Base-by-base conservation (phyloP, 2,797 vertebrate genomes). In the Coccyzus lansbergi region DNA sequence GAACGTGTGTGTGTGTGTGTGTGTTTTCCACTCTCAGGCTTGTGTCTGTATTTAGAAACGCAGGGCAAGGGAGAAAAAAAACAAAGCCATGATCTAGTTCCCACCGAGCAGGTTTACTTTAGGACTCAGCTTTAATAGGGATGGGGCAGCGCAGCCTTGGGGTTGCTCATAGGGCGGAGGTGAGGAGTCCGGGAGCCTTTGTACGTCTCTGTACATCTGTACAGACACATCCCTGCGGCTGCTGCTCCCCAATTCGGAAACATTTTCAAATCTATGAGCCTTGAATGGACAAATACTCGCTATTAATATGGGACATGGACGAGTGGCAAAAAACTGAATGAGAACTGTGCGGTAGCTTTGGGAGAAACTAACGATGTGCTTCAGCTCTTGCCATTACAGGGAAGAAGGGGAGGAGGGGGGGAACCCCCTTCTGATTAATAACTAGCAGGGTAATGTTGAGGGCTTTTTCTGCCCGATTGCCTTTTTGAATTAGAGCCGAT, bases 401-500 rank as follows among this genome's bases (percentile, higher is more conserved):
- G 83, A 91, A 90, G 75, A 92, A 94, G 91, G 93, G 75, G 92
- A 94, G 91, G 93, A 91, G 96, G 95, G 95, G 38, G 96, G 95
- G 94, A 92, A 95, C 20, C 95, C 97, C 97, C 97, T 97, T 97
- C 98, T 98, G 98, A 98, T 98, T 98, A 98, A 98, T 98, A 98
- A 98, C 97, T 98, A 98, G 97, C 98, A 97, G 98, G 98, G 94
- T 98, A 98, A 98, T 98, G 98, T 98, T 98, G 98, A 98, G 97
- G 97, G 98, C 97, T 98, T 98, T 98, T 98, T 98, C 97, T 98
- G 98, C 97, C 97, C 98, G 98, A 97, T 97, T 98, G 98, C 98
- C 97, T 98, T 98, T 98, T 98, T 98, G 98, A 98, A 98, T 98
- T 98, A 98, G 98, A 98, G 98, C 97, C 98, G 97, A 98, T 98